Evolutionary conservation across 1,140 invertebrate genomes (phyloP), one percentile per base, ranked within the genome.

Genomic region (Heliconius hewitsoni): DNA sequence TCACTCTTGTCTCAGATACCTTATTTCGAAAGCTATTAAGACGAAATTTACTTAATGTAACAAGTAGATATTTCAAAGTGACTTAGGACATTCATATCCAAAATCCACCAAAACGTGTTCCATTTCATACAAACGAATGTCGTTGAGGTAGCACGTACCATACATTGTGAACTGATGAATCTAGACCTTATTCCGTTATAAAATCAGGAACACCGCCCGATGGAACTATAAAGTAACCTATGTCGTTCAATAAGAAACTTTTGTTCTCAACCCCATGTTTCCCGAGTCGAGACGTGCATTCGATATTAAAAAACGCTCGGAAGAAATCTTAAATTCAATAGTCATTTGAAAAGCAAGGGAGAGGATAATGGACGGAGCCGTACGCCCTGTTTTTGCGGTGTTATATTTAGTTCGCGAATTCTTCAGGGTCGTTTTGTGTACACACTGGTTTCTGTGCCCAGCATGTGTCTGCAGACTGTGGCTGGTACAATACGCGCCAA

Each of bases 261-360:
- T 92, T 92, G 87, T 92, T 87, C 78, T 70, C 76, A 84, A 91
- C 90, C 91, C 91, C 87, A 87, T 78, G 83, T 89, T 89, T 88
- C 84, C 82, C 82, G 84, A 91, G 86, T 88, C 88, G 88, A 89
- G 90, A 93, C 91, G 90, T 93, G 90, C 85, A 91, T 91, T 90
- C 85, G 88, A 90, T 91, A 93, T 93, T 91, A 86, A 91, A 92
- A 93, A 93, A 92, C 91, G 87, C 88, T 90, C 85, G 86, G 86
- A 87, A 93, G 88, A 91, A 93, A 91, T 93, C 91, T 93, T 90
- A 93, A 92, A 93, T 93, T 92, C 90, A 93, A 93, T 93, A 91
- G 91, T 92, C 90, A 93, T 93, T 92, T 93, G 85, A 89, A 87
- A 90, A 89, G 87, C 83, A 86, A 89, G 90, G 91, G 89, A 86